These are phyloP conservation scores for Drosophila nasuta DNA, from an alignment of 1,140 invertebrate species.

Conservation along the genomic window DNA sequence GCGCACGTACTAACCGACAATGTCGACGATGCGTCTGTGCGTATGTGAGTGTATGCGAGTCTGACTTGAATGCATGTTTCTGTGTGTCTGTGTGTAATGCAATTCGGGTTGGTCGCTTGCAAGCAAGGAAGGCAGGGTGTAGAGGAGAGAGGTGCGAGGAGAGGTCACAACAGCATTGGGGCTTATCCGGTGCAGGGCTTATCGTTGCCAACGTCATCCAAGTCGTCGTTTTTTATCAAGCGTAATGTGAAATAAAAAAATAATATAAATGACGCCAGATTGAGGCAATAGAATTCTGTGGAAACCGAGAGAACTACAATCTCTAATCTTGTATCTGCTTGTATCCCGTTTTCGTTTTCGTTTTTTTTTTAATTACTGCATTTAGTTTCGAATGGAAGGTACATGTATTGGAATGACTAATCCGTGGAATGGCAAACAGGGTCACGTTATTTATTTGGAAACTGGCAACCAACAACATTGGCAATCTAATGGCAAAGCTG, in stretches of 20 bases:
- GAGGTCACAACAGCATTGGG: conserved; percentile 9
- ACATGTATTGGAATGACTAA: conserved; percentile 5
- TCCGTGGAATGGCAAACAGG: conserved; percentile 7
- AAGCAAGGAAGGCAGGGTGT: neutral
- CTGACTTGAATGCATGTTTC: neutral
- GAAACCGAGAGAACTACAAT: conserved; percentile 1
- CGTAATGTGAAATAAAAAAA: conserved; percentile 6
- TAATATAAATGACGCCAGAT: conserved; percentile 11
- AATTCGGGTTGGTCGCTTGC: conserved; percentile 11
- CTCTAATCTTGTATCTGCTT: neutral
- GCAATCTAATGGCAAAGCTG: conserved; percentile 30
- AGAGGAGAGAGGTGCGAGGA: neutral
- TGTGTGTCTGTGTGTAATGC: conserved; percentile 9
- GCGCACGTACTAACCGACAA: conserved; percentile 44
- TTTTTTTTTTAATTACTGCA: neutral
- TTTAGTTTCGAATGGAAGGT: neutral
- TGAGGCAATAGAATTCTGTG: conserved; percentile 27
- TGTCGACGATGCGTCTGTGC: conserved; percentile 6
- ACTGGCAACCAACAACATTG: conserved; percentile 3
- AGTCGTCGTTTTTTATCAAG: conserved; percentile 33
- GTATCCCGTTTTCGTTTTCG: neutral
- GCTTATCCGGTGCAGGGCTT: conserved; percentile 55
- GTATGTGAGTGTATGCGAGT: neutral
- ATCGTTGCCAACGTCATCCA: conserved; percentile 46
- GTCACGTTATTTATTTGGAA: neutral